Percentiles rank a stretch among this genome's conserved stretches.
Conservation (phyloP, 2,888 invertebrate genomes). For the Zelleria hepariella region DNA sequence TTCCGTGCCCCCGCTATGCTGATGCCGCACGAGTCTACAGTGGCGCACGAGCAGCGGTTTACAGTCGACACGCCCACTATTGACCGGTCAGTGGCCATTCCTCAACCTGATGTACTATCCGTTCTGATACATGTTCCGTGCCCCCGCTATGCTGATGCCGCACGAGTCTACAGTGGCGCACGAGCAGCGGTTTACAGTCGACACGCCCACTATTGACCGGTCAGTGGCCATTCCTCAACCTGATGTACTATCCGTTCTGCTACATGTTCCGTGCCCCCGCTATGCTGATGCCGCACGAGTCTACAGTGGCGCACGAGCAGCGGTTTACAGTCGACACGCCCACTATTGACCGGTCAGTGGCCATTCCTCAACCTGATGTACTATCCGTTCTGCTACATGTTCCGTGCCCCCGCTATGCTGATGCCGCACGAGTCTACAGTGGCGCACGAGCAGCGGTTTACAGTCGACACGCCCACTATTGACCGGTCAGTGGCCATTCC, state of each 20-base stretch:
- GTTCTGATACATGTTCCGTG: conserved; percentile 98
- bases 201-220: conserved; percentile 75
- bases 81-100: conserved; percentile 38
- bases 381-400: conserved; percentile 98
- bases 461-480: conserved; percentile 78
- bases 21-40: conserved; percentile 98
- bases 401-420: conserved; percentile 97
- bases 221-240: conserved; percentile 35
- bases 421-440: conserved; percentile 99
- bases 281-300: conserved; percentile 98
- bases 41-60: conserved; percentile 93
- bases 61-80: conserved; percentile 80
- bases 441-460: conserved; percentile 92
- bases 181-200: conserved; percentile 87
- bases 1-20: conserved; percentile 98
- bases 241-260: conserved; percentile 83
- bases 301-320: conserved; percentile 96
- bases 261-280: conserved; percentile 99
- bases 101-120: conserved; percentile 69
- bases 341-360: conserved; percentile 61
- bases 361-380: conserved; percentile 29
- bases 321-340: conserved; percentile 84
- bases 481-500: conserved; percentile 56
- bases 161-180: conserved; percentile 99
- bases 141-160: conserved; percentile 97